Base-by-base conservation (phyloP, 2,797 vertebrate genomes). In the Sebastes oblongus region DNA sequence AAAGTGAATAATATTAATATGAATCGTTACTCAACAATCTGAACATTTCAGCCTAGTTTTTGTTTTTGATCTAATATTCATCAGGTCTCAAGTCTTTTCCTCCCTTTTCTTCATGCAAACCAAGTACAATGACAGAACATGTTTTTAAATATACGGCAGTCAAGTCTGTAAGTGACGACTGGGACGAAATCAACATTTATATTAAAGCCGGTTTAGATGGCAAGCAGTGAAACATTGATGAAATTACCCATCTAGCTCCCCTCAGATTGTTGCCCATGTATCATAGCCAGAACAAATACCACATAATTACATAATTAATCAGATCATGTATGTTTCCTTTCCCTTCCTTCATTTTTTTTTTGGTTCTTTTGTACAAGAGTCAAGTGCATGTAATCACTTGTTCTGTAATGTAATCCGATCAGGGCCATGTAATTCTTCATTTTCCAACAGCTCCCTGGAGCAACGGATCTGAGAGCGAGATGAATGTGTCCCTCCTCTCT, bases 241-340 rank as follows among this genome's bases (percentile, higher is more conserved):
- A 90, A 92, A 93, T 92, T 92, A 88, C 84, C 87, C 84, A 27
- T 91, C 84, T 68, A 86, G 83, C 88, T 85, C 80, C 75, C 70
- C 82, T 87, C 79, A 82, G 75, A 86, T 82, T 68, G 77, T 68
- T 83, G 66, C 67, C 83, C 88, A 90, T 94, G 93, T 88, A 92
- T 93, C 93, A 93, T 78, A 83, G 91, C 86, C 82, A 74, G 90
- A 88, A 88, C 90, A 93, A 92, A 93, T 91, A 89, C 83, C 84
- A 89, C 88, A 72, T 94, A 93, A 94, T 94, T 88, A 90, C 90
- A 91, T 93, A 92, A 94, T 94, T 91, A 94, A 94, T 94, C 93
- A 93, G 93, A 93, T 94, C 93, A 93, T 88, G 90, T 87, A 88
- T 93, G 90, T 93, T 93, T 92, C 88, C 87, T 86, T 75, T 77